phyloP scores from a whole-genome alignment of 2,797 vertebrate genomes.

The Delichon dasypus region DNA sequence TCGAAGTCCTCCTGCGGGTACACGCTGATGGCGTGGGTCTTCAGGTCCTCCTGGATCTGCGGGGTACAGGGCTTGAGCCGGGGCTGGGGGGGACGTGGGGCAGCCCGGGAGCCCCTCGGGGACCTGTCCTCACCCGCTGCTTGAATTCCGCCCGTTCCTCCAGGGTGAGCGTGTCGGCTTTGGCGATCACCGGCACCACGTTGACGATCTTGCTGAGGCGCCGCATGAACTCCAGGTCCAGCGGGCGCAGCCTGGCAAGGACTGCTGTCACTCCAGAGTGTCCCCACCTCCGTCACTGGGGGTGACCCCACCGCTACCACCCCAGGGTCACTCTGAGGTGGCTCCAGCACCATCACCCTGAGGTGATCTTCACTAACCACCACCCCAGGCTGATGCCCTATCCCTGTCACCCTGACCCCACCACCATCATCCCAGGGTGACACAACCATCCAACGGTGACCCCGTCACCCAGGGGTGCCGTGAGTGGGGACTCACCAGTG shows the following conservation, averaged over 20 bases:
- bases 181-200: conserved; percentile 93
- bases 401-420: not conserved
- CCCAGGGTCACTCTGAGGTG: not conserved
- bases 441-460: not conserved
- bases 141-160: conserved; percentile 92
- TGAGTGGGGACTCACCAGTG: conserved; percentile 83
- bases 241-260: conserved; percentile 85
- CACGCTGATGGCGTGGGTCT: conserved; percentile 83
- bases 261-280: not conserved
- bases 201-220: conserved; percentile 89
- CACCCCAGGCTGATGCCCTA: not conserved
- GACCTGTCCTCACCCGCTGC: conserved; percentile 78
- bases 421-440: not conserved
- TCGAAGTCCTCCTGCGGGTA: conserved; percentile 91
- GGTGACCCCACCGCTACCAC: not conserved
- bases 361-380: not conserved
- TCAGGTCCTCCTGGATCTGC: conserved; percentile 91
- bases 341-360: too few relatives aligned
- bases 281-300: not conserved
- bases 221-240: conserved; percentile 93
- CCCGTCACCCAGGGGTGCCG: not conserved
- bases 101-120: fast-evolving
- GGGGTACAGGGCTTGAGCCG: not conserved
- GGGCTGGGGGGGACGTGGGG: fast-evolving
- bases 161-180: conserved; percentile 92